phyloP scores from a whole-genome alignment of 2,888 invertebrate species.

The Nasonovia ribisnigri region DNA sequence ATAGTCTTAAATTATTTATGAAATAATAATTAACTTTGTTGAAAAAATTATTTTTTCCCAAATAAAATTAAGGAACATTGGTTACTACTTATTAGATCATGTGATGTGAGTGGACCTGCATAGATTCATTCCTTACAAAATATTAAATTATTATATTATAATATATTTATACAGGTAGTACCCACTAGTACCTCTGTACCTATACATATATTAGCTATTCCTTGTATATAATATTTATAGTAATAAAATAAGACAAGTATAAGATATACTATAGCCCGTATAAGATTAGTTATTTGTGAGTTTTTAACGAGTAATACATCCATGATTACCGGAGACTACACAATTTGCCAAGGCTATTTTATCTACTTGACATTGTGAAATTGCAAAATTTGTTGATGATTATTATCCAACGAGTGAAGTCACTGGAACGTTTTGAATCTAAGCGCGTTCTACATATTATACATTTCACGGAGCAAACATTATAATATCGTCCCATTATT shows the following conservation, averaged over 20 bases:
- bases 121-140: background rate
- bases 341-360: background rate
- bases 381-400: background rate
- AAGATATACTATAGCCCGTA: too few relatives aligned
- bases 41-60: background rate
- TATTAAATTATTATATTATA: background rate
- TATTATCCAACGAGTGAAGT: background rate
- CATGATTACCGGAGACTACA: background rate
- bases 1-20: background rate
- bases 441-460: background rate
- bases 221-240: background rate
- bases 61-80: background rate
- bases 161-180: background rate
- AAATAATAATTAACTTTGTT: conserved; percentile 3
- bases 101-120: background rate
- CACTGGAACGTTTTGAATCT: conserved; percentile 40
- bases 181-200: background rate
- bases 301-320: background rate
- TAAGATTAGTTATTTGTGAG: background rate
- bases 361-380: background rate
- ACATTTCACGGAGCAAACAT: background rate
- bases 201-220: background rate
- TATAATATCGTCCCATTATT: background rate
- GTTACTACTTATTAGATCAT: background rate
- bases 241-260: too few relatives aligned